These are phyloP conservation scores for Cuniculus paca DNA, from an alignment of 2,797 vertebrate species.

Conservation along the genomic window DNA sequence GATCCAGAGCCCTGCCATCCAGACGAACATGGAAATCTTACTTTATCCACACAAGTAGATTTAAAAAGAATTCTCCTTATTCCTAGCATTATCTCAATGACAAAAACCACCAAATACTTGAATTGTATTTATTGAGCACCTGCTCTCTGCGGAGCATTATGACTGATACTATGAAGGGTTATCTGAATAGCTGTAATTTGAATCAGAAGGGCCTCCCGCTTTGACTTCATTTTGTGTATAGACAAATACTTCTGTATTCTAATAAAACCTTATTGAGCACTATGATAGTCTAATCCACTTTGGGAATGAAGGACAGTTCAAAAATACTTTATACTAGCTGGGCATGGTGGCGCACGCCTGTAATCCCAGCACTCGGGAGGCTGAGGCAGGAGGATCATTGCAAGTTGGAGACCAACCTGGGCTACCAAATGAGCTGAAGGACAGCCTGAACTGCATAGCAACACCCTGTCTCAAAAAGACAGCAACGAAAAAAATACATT, in stretches of 20 bases:
- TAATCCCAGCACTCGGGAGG: too few relatives aligned
- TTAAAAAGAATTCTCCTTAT: conserved; percentile 34
- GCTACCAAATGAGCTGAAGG: too few relatives aligned
- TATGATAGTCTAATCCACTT: conserved; percentile 31
- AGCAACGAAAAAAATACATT: conserved; percentile 7
- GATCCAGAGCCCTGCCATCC: not conserved
- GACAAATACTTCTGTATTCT: conserved; percentile 8
- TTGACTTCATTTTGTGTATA: conserved; percentile 28
- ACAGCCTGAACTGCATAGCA: too few relatives aligned
- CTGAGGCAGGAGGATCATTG: too few relatives aligned
- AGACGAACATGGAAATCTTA: conserved; percentile 50
- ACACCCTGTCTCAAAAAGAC: too few relatives aligned
- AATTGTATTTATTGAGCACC: conserved; percentile 27
- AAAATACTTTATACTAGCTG: conserved; percentile 41
- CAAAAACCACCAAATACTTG: conserved; percentile 3
- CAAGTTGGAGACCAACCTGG: too few relatives aligned
- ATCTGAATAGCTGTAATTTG: conserved; percentile 25
- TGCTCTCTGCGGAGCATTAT: not conserved
- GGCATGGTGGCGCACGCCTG: too few relatives aligned
- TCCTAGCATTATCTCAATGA: conserved; percentile 16
- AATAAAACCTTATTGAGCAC: conserved; percentile 19
- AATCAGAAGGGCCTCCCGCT: not conserved
- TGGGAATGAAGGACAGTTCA: conserved; percentile 31
- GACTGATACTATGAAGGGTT: not conserved
- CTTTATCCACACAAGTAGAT: conserved; percentile 62